Conservation (phyloP, 2,888 invertebrate species). For the Trichopoda pennipes region DNA sequence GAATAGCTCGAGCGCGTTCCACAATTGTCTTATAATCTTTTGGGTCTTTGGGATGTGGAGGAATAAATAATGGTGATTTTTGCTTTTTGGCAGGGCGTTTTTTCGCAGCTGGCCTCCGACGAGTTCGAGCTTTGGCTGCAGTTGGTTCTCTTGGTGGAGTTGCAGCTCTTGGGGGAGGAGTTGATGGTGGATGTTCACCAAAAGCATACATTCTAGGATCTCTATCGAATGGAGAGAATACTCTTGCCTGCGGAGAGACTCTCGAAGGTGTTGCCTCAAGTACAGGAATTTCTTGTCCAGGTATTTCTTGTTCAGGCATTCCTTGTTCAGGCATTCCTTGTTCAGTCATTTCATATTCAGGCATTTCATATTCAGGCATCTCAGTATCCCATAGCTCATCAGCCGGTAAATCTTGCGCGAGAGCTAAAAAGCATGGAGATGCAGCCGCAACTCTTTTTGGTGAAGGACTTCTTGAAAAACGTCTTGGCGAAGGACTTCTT, state of each 20-base stretch:
- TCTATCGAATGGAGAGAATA: conserved; percentile 30
- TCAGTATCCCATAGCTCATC: conserved; percentile 45
- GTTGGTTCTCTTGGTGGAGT: conserved; percentile 10
- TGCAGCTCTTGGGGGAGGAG: conserved; percentile 7
- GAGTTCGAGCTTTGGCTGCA: no score
- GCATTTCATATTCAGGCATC: conserved; percentile 39
- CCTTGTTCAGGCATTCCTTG: conserved; percentile 39
- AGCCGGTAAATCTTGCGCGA: conserved; percentile 43
- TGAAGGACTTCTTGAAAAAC: neutral
- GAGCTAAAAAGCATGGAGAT: conserved; percentile 5
- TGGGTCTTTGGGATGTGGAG: conserved; percentile 56
- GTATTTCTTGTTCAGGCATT: no score
- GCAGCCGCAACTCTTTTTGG: neutral
- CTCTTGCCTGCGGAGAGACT: neutral
- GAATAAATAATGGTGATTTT: conserved; percentile 28
- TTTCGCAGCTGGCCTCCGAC: neutral
- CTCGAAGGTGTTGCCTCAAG: conserved; percentile 29
- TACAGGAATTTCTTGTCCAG: conserved; percentile 51
- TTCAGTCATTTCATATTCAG: neutral
- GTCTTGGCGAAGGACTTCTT: neutral
- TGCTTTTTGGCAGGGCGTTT: neutral
- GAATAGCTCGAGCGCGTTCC: conserved; percentile 40
- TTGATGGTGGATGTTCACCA: conserved; percentile 34
- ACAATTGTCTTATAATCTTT: conserved; percentile 54
- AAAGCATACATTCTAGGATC: conserved; percentile 41